A percentile compares a stretch with the other conserved stretches of the same genome.
These are phyloP conservation scores for Eclectus roratus DNA, from an alignment of 2,113 vertebrate genomes.

Conservation along the genomic window DNA sequence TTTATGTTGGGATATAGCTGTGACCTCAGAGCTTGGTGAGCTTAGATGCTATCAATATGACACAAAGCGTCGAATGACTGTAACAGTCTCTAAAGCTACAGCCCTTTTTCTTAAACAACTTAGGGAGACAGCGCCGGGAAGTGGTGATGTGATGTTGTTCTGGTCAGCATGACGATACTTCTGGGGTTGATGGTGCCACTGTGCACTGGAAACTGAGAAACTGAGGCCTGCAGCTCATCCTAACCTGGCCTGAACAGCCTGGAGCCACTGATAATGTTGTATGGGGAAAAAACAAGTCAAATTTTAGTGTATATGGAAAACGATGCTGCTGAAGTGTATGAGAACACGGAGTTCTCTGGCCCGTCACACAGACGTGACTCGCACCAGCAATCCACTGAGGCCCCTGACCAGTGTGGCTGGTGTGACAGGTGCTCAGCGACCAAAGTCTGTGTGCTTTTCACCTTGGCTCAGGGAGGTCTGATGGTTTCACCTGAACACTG, in stretches of 20 bases:
- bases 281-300: background rate
- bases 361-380: rapidly evolving
- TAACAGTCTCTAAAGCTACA: background rate
- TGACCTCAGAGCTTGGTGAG: background rate
- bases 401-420: background rate
- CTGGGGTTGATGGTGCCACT: background rate
- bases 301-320: background rate
- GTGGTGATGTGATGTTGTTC: background rate
- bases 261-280: background rate
- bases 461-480: background rate
- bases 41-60: background rate
- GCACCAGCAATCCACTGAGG: background rate
- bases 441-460: background rate
- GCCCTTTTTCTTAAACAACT: background rate
- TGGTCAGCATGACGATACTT: background rate
- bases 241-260: background rate
- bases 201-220: background rate
- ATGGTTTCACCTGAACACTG: background rate
- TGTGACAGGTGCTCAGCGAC: background rate
- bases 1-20: background rate
- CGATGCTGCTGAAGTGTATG: background rate
- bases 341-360: background rate
- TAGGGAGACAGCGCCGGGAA: background rate
- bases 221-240: background rate
- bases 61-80: background rate